Evolutionary conservation across 2,797 vertebrate species (phyloP).

Genomic region (Ispidina picta): DNA sequence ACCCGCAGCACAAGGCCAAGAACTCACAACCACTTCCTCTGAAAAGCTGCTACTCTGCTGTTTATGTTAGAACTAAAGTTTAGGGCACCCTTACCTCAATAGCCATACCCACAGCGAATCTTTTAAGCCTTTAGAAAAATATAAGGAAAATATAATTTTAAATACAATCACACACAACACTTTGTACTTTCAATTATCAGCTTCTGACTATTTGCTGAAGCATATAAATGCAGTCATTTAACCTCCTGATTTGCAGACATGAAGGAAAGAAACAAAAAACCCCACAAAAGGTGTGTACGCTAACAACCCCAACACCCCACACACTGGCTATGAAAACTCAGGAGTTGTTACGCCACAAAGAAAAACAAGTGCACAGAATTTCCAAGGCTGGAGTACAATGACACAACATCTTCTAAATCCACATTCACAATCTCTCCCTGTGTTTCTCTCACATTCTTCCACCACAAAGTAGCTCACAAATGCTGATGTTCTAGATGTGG

Average conservation of each 20-base stretch:
- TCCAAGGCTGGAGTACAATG: neutral
- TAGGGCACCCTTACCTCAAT: neutral
- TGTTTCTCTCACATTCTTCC: slow-evolving; percentile 38
- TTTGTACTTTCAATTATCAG: neutral
- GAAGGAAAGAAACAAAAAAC: neutral
- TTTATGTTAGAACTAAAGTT: neutral
- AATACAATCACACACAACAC: neutral
- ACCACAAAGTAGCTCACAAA: slow-evolving; percentile 62
- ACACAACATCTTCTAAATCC: neutral
- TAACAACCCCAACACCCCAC: neutral
- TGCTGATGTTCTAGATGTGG: slow-evolving; percentile 59
- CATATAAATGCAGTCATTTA: neutral
- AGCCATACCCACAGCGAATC: neutral
- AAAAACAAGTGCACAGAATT: neutral
- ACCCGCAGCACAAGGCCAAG: slow-evolving; percentile 25
- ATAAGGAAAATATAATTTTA: neutral
- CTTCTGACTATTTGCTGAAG: neutral
- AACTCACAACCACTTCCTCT: slow-evolving; percentile 62
- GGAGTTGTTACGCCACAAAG: neutral
- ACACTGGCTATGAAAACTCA: rapidly evolving
- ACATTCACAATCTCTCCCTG: slow-evolving; percentile 1
- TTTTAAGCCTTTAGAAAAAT: neutral
- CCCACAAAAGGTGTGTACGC: neutral
- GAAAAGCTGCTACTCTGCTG: slow-evolving; percentile 17
- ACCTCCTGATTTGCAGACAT: neutral